Evolutionary conservation across 2,888 invertebrate genomes (phyloP), one percentile per base, ranked within the genome.

Genomic region (Seladonia tumulorum): DNA sequence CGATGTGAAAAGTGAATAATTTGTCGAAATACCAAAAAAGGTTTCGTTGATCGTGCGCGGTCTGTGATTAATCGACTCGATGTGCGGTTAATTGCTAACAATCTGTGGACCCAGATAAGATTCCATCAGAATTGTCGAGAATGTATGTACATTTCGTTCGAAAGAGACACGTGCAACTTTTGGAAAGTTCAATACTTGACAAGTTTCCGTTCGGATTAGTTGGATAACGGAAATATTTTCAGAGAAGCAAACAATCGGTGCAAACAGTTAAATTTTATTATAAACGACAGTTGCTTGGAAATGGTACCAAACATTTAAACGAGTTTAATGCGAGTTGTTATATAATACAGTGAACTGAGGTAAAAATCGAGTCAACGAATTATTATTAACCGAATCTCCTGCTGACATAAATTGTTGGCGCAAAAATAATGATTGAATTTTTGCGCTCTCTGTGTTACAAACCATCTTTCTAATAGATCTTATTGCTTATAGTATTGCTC

Each of bases 21-120:
- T 68, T 29, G 10, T 5, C 60, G 3, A 5, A n/a, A 29, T 10
- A 42, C 75, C 47, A n/a, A 8, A 60, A 29, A 29, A 18, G 7
- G 29, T 66, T 39, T 49, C 29, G 5, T 29, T 22, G 18, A 0
- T 63, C 29, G 29, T 22, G 35, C 25, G n/a, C 8, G 57, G 53
- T 70, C 45, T 47, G 72, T 25, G 29, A 42, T 5, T 39, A 45
- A 79, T 25, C 14, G 47, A 35, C 57, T n/a, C 0, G 45, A 53
- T 2, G 25, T 3, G 35, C 35, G 74, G 63, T 71, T 45, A n/a
- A 66, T 18, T 18, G 45, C 35, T 68, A 29, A 35, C 68, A 42
- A 39, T 76, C 60, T 45, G 22, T 60, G 8, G 78, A 14, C 66
- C 16, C 35, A 29, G 66, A 35, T 72, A 72, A 73, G 35, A 18